Conservation (phyloP, 2,113 vertebrate genomes). For the Echinops telfairi region DNA sequence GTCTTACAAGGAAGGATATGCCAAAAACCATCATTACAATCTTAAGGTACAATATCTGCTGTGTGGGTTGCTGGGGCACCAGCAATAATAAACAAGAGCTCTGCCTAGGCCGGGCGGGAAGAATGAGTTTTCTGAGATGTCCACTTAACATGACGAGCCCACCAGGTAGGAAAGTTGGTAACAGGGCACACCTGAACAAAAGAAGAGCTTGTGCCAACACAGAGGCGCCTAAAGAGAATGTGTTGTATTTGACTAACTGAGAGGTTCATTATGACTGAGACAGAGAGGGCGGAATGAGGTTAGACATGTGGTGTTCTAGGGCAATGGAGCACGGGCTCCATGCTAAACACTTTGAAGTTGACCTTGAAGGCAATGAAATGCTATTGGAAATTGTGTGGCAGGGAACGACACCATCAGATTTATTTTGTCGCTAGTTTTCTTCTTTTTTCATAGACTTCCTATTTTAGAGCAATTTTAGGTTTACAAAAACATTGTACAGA, state of each 20-base stretch:
- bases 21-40: neutral
- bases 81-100: neutral
- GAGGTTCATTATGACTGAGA: neutral
- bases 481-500: neutral
- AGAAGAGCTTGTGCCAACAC: neutral
- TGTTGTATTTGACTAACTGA: too few species aligned
- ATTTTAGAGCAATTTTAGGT: neutral
- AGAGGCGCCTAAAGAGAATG: too few species aligned
- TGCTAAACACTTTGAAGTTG: neutral
- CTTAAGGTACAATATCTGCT: neutral
- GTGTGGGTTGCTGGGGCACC: fast-evolving
- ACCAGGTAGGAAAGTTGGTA: neutral
- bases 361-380: neutral
- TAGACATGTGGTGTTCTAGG: neutral
- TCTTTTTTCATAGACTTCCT: neutral
- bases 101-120: neutral
- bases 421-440: neutral
- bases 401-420: neutral
- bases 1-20: neutral
- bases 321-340: neutral
- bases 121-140: neutral
- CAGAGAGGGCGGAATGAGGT: neutral
- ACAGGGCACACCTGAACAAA: neutral
- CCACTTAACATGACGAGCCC: neutral
- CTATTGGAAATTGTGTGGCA: neutral